Evolutionary conservation across 2,888 invertebrate genomes (phyloP).

Genomic region (Sarcophaga caerulescens): DNA sequence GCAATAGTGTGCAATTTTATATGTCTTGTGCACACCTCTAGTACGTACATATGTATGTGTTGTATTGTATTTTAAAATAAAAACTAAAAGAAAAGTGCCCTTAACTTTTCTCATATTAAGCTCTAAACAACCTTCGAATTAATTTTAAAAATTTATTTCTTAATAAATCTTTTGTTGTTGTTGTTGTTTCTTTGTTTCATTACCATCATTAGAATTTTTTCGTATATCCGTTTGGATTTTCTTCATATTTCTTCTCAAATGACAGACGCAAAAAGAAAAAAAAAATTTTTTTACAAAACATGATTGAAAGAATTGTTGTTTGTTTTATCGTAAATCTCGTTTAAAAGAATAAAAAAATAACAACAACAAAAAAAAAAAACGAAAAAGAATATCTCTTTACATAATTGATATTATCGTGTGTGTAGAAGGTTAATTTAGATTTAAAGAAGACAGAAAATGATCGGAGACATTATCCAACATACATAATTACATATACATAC

Average conservation of each 20-base stretch:
- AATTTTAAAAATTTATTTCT: too few relatives aligned
- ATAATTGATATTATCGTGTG: constrained; percentile 63
- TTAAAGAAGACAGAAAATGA: constrained; percentile 31
- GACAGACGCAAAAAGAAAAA: neutral
- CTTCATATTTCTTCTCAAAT: constrained; percentile 10
- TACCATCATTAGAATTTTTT: neutral
- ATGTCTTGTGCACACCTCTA: too few relatives aligned
- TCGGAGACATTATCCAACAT: neutral
- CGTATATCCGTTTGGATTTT: neutral
- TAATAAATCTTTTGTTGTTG: too few relatives aligned
- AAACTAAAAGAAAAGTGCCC: too few relatives aligned
- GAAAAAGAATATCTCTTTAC: constrained; percentile 55
- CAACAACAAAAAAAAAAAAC: too few relatives aligned
- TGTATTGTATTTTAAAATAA: too few relatives aligned
- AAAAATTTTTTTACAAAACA: too few relatives aligned
- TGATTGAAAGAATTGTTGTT: neutral
- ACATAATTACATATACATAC: too few relatives aligned
- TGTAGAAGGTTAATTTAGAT: constrained; percentile 61
- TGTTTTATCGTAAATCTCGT: constrained; percentile 49
- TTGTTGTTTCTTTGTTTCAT: neutral
- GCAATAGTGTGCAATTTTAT: too few relatives aligned
- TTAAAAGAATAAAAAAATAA: neutral
- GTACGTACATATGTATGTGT: too few relatives aligned
- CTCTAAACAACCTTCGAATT: too few relatives aligned
- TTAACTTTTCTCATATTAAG: too few relatives aligned